A percentile compares a stretch with the other conserved stretches of the same genome.
Conservation (phyloP, 2,888 invertebrate genomes). For the Sarcophaga variegata region DNA sequence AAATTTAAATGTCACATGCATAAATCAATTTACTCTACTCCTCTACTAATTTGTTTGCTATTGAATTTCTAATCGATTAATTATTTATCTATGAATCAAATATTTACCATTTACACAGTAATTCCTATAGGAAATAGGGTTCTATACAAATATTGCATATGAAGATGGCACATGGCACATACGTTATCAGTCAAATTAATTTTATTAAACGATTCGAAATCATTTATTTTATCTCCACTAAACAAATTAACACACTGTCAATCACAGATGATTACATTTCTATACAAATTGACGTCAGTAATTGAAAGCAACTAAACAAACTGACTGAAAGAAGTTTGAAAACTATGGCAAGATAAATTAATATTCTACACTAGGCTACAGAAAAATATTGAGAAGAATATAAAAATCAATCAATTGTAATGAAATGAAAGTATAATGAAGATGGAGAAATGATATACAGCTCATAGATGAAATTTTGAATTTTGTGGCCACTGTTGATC, state of each 20-base stretch:
- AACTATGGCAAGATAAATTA: neutral
- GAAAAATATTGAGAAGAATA: too few species aligned
- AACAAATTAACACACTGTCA: slow-evolving; percentile 61
- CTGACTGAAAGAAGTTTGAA: neutral
- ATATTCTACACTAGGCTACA: too few species aligned
- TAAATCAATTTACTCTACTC: neutral
- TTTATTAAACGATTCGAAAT: slow-evolving; percentile 60
- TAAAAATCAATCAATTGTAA: too few species aligned
- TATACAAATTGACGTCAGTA: slow-evolving; percentile 54
- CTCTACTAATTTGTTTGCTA: neutral
- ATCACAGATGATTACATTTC: slow-evolving; percentile 61
- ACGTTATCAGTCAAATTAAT: slow-evolving; percentile 44
- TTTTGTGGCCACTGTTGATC: too few species aligned
- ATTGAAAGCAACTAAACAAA: neutral
- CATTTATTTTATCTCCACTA: slow-evolving; percentile 47
- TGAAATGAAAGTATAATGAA: too few species aligned
- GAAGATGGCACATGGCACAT: neutral
- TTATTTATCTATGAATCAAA: slow-evolving; percentile 19
- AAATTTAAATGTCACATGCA: neutral
- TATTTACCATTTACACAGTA: slow-evolving; percentile 16
- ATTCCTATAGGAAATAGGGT: neutral
- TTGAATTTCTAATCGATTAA: slow-evolving; percentile 9
- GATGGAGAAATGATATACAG: too few species aligned
- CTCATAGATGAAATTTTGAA: too few species aligned
- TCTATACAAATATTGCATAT: neutral